Evolutionary conservation across 37 sponge, comb jelly and placozoan genomes (phyloP).

Genomic region (Petrosia ficiformis): DNA sequence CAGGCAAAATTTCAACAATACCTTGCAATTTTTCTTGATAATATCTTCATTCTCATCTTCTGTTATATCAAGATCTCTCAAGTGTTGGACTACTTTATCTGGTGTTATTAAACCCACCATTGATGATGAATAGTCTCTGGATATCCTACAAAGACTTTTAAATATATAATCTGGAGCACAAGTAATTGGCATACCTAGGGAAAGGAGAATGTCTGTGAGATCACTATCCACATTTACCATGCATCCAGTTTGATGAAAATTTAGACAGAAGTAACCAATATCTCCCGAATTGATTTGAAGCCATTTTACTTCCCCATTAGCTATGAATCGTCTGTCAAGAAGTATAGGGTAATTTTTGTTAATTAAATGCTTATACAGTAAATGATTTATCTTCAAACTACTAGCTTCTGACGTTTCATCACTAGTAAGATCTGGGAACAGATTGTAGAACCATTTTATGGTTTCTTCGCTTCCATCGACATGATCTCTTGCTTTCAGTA

Average conservation of each 20-base stretch:
- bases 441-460: slow-evolving; percentile 34
- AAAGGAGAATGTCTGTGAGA: slow-evolving; percentile 1
- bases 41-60: not conserved
- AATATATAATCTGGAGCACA: not conserved
- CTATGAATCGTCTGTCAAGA: not conserved
- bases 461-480: not conserved
- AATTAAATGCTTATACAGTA: slow-evolving; percentile 4
- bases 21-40: slow-evolving; percentile 7
- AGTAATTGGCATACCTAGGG: slow-evolving; percentile 35
- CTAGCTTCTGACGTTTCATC: not conserved
- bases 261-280: slow-evolving; percentile 9
- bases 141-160: not conserved
- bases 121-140: not conserved
- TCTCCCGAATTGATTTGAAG: not conserved
- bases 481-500: slow-evolving; percentile 15
- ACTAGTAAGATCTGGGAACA: slow-evolving; percentile 17
- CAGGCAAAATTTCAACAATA: slow-evolving; percentile 11
- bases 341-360: slow-evolving; percentile 5
- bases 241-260: not conserved
- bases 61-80: not conserved
- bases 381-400: not conserved
- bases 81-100: slow-evolving; percentile 9
- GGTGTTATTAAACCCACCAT: not conserved
- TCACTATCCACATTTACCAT: not conserved
- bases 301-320: slow-evolving; percentile 7